phyloP scores from a whole-genome alignment of 2,888 invertebrate genomes.

The Dryadula phaetusa region DNA sequence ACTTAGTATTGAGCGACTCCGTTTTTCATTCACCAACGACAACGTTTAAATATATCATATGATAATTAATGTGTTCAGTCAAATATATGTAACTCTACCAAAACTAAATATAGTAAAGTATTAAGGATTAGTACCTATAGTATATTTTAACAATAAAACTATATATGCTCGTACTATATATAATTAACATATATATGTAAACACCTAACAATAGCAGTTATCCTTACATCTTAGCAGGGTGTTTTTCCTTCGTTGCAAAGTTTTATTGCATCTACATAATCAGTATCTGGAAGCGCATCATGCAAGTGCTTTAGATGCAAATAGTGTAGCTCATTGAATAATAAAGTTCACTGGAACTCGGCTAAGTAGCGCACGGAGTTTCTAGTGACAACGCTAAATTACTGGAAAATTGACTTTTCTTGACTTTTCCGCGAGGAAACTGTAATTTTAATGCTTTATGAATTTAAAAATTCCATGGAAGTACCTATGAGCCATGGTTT shows the following conservation, averaged over 20 bases:
- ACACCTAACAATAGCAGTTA: not conserved
- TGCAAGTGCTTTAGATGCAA: constrained; percentile 41
- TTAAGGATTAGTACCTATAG: too few species aligned
- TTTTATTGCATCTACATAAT: constrained; percentile 27
- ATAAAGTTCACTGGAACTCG: constrained; percentile 39
- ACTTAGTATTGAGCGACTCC: too few species aligned
- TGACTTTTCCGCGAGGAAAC: constrained; percentile 27
- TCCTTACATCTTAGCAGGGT: not conserved
- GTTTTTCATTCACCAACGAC: too few species aligned
- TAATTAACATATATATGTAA: not conserved
- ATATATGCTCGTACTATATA: not conserved
- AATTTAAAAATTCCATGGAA: constrained; percentile 1
- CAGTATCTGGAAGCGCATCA: constrained; percentile 35
- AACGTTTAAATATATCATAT: too few species aligned
- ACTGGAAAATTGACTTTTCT: constrained; percentile 35
- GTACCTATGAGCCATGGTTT: not conserved
- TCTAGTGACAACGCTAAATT: constrained; percentile 25
- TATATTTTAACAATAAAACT: not conserved
- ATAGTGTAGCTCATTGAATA: constrained; percentile 40
- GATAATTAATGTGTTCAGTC: too few species aligned
- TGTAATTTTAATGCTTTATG: not conserved
- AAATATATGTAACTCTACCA: too few species aligned
- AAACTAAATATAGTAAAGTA: too few species aligned
- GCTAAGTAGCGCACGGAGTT: constrained; percentile 39
- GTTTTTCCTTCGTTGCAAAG: constrained; percentile 15